These are phyloP conservation scores for Ibidorhyncha struthersii DNA, from an alignment of 2,113 vertebrate genomes.

Conservation along the genomic window DNA sequence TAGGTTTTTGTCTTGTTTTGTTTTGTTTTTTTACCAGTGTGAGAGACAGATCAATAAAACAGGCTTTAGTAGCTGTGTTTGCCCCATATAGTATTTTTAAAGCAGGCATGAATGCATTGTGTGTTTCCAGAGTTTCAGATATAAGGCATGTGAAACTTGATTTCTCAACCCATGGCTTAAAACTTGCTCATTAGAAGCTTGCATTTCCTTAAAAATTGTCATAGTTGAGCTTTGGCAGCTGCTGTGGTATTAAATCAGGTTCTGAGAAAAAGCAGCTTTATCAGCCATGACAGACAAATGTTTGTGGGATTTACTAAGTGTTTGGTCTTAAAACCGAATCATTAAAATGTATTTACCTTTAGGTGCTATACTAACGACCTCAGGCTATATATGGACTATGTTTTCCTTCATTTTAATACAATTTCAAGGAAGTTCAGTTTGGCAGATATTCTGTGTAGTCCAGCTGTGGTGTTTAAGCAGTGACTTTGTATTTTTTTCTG, in stretches of 20 bases:
- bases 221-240: neutral
- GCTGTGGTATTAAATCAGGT: neutral
- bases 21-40: neutral
- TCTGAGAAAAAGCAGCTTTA: conserved; percentile 12
- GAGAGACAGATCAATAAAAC: neutral
- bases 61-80: neutral
- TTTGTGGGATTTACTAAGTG: conserved; percentile 5
- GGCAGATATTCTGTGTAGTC: neutral
- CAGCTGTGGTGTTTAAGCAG: neutral
- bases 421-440: neutral
- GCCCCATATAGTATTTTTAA: neutral
- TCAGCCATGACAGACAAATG: neutral
- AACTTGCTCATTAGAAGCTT: neutral
- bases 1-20: neutral
- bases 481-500: neutral
- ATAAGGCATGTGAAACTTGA: neutral
- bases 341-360: conserved; percentile 3
- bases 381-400: neutral
- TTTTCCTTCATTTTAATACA: conserved; percentile 2
- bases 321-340: neutral
- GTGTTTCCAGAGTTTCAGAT: neutral
- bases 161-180: neutral
- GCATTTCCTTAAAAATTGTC: neutral
- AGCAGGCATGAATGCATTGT: neutral
- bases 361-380: neutral